Base-by-base conservation (phyloP, 2,113 vertebrate species). In the Semicossyphus pulcher region DNA sequence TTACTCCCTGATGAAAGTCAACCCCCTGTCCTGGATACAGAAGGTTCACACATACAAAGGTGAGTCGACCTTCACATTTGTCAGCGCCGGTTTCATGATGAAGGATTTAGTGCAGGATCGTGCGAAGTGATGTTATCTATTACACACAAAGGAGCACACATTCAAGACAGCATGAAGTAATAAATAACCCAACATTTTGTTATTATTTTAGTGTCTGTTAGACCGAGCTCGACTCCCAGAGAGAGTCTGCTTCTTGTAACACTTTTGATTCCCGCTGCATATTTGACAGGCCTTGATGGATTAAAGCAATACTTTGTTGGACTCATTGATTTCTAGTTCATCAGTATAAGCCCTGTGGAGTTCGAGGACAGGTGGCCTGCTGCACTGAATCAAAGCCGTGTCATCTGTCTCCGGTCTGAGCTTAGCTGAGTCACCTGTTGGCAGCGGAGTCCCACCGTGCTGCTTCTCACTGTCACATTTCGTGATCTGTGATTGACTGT, bases 1-100 rank as follows among this genome's bases (percentile, higher is more conserved):
- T 0, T 99, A 99, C 58, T 97, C 97, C 0, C 88, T 99, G 86
- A 99, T 99, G 97, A 99, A 99, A 88, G 97, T 95, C 86, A 99
- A 99, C 92, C 97, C 97, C 0, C 95, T 98, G 56, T 98, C 97
- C 81, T 99, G 97, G 97, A 97, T 99, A 79, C 97, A 98, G 93
- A 99, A 98, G 83, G 97, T 99, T 70, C 96, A 96, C 69, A 88
- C 73, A 0, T 98, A 96, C 80, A 98, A 99, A 97, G 97, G 97
- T 99, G 87, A 87, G 57, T 41, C 39, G 15, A 21, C 8, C 20
- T 62, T 23, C 8, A 44, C 4, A 11, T 37, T 16, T 16, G 20
- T 54, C 28, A 39, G 4, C n/a, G n/a, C n/a, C n/a, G n/a, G n/a
- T n/a, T n/a, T n/a, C n/a, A n/a, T n/a, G n/a, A n/a, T n/a, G 12